phyloP scores from a whole-genome alignment of 2,113 vertebrate genomes.

The Ptilonorhynchus violaceus region DNA sequence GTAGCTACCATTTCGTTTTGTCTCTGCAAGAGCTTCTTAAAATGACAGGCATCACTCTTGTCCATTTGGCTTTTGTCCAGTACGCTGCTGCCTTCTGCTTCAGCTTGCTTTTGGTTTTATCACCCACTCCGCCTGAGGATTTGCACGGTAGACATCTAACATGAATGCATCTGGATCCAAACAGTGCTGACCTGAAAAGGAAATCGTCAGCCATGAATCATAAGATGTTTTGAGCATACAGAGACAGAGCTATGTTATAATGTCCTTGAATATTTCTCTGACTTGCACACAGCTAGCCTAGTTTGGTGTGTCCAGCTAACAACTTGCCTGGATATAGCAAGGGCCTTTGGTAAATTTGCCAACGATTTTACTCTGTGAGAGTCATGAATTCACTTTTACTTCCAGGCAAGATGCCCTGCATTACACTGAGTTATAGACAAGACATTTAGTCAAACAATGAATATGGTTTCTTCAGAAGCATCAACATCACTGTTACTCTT shows the following conservation, averaged over 20 bases:
- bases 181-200: constrained; percentile 85
- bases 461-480: not conserved
- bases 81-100: constrained; percentile 4
- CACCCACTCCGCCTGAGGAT: constrained; percentile 93
- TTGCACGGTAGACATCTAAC: constrained; percentile 87
- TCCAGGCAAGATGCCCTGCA: not conserved
- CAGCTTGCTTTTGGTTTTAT: constrained; percentile 84
- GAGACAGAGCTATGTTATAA: not conserved
- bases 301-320: not conserved
- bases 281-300: not conserved
- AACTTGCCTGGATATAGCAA: not conserved
- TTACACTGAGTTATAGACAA: not conserved
- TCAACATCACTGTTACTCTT: not conserved
- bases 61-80: not conserved
- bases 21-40: not conserved
- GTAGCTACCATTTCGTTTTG: not conserved
- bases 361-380: not conserved
- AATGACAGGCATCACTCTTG: not conserved
- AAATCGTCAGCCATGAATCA: not conserved
- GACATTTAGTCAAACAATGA: not conserved
- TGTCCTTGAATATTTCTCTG: accelerated
- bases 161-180: constrained; percentile 87
- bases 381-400: not conserved
- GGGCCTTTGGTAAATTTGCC: not conserved
- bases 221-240: not conserved